Base-by-base conservation (phyloP, 2,113 vertebrate species). In the Leptocoma aspasia region DNA sequence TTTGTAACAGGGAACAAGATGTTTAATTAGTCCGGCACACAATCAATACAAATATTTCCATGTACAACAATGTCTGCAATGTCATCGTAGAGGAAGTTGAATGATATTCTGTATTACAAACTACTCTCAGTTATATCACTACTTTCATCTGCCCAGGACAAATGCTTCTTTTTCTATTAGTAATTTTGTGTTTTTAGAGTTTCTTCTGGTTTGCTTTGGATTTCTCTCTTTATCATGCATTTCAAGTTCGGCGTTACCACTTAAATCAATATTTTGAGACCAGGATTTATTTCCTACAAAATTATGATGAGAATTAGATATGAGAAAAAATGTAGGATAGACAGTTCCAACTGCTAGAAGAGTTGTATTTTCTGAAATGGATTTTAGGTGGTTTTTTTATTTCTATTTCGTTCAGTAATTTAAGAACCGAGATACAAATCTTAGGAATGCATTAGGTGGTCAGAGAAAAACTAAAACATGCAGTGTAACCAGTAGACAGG, bases 281-380 rank as follows among this genome's bases (percentile, higher is more conserved):
- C 15, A 15, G 27, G 72, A 96, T 96, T 96, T 96, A 94, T 97
- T 95, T 94, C 57, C 80, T 75, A 33, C 60, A 96, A 93, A 91
- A 86, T 95, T 94, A 93, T 37, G n/a, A 93, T 28, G 12, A 94
- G 21, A 82, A 95, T n/a, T 57, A 70, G 30, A 65, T 50, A 57
- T 68, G 26, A 95, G 37, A 92, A 88, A 95, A 95, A 85, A 79
- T 26, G 82, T 54, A 94, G 82, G 73, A 78, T 33, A 69, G 3
- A n/a, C 4, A 21, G 41, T 6, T 53, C 56, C 78, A 56, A 12
- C 31, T 52, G 20, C 76, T 87, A 44, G 45, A 70, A 71, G n/a
- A 96, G 82, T 42, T 96, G 47, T 89, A 37, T 96, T 92, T 96
- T 96, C 80, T 92, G 85, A 82, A 95, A 94, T 77, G 59, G 31